Evolutionary conservation across 2,797 vertebrate species (phyloP), one percentile per base, ranked within the genome.

Genomic region (Galagoides demidoff): DNA sequence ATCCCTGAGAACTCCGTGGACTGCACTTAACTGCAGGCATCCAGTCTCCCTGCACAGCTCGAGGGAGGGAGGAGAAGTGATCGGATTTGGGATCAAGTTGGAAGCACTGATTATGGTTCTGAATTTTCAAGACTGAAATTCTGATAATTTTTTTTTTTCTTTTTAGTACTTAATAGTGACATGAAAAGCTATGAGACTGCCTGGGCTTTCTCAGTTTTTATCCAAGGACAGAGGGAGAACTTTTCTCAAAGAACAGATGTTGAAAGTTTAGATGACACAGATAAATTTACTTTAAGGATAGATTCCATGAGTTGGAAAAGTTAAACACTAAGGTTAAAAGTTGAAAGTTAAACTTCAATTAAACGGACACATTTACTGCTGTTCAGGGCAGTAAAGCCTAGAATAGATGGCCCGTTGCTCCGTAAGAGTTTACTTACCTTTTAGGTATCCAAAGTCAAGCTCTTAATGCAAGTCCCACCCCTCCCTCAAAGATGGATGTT

Each of bases 1-100:
- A 98, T 99, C 79, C 99, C 99, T 8, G 99, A 99, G 93, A 99
- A 99, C 97, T 99, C 99, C 29, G 99, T 99, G 99, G 99, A 99
- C 98, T 99, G 99, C 97, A 98, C 99, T 98, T 99, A 99, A 98
- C 43, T 29, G 20, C 2, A 19, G 78, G 63, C 71, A 74, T 71
- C 25, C 13, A 71, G 39, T 68, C 85, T 82, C 85, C 86, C 59
- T n/a, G 59, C 61, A 61, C 37, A 94, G 57, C 43, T 2, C 27
- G 2, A 31, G 27, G 5, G 9, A 52, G 27, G 25, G 27, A 76
- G 43, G 43, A 31, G 14, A 17, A 31, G 45, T 10, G 31, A 76
- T 10, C 7, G 16, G 31, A 52, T 43, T 74, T 17, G 19, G 17
- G 49, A 76, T 19, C 49, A 76, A 49, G 3, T 31, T 49, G 43